Evolutionary conservation across 1,140 invertebrate species (phyloP), one percentile per base, ranked within the genome.

Genomic region (Zophobas morio): DNA sequence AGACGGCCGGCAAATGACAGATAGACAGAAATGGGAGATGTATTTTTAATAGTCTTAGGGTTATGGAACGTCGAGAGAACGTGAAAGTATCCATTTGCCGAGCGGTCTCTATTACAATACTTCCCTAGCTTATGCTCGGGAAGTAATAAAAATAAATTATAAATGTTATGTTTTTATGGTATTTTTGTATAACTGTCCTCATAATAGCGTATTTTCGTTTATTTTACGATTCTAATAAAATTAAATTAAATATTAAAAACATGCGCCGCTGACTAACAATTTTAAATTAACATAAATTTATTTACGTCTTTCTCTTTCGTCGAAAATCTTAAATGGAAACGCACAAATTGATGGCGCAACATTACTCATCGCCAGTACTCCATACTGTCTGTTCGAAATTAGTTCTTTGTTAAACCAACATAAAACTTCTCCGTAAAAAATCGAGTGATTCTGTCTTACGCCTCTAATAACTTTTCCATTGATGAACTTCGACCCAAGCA

Each of bases 201-300:
- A 20, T 20, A 20, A 20, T 20, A 20, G 20, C 20, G 20, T 20
- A 20, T 20, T 46, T 46, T 46, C 42, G 3, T 46, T 8, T 3
- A 46, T 8, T 46, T 46, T 46, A 46, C 8, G 3, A 8, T 4
- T 4, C 42, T 8, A 46, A 46, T 46, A 20, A 51, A 51, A 51
- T n/a, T 51, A 5, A 20, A 51, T 20, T 5, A 20, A 51, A 51
- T 51, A 20, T 51, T 20, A 51, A 20, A 51, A 8, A 46, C 8
- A 51, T 51, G 4, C 20, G 49, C 20, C n/a, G 49, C 6, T 20
- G 49, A 51, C 49, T 51, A 51, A 51, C 49, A 51, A 51, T 20
- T 51, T 51, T 20, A 51, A 51, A 51, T 51, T 51, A 51, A 51
- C 49, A 51, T 51, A 51, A 51, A 51, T 51, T 51, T 51, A 51